Evolutionary conservation across 2,113 vertebrate species (phyloP).

Genomic region (Himantopus leucocephalus): DNA sequence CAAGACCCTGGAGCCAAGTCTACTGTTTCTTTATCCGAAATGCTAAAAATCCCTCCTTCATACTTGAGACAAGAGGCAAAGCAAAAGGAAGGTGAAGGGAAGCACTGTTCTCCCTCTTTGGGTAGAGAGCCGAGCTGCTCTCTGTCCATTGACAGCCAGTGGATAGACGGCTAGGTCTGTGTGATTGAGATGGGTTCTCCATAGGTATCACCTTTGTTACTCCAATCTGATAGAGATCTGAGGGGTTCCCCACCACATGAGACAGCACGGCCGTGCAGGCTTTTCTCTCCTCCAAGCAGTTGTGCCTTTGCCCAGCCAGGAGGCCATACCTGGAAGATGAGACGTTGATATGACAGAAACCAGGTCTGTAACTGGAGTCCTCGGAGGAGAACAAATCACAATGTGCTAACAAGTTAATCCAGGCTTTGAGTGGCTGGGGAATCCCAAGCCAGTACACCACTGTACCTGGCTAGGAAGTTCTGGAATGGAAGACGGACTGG

Average conservation of each 20-base stretch:
- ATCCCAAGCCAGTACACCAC: not conserved
- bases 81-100: not conserved
- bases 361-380: not conserved
- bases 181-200: not conserved
- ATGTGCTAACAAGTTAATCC: not conserved
- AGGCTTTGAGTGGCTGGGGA: not conserved
- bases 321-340: conserved; percentile 75
- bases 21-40: not conserved
- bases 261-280: conserved; percentile 74
- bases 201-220: conserved; percentile 80
- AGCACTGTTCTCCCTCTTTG: not conserved
- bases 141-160: not conserved
- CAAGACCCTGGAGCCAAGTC: not conserved
- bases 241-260: conserved; percentile 66
- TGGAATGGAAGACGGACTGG: conserved; percentile 80
- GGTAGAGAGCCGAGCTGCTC: not conserved
- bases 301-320: conserved; percentile 55
- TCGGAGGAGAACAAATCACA: not conserved
- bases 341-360: not conserved
- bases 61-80: not conserved
- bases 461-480: conserved; percentile 83
- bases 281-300: conserved; percentile 66
- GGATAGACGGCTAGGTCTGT: not conserved
- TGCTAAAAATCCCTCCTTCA: not conserved
- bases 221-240: conserved; percentile 83